Evolutionary conservation across 2,797 vertebrate genomes (phyloP).

Genomic region (Vultur gryphus): DNA sequence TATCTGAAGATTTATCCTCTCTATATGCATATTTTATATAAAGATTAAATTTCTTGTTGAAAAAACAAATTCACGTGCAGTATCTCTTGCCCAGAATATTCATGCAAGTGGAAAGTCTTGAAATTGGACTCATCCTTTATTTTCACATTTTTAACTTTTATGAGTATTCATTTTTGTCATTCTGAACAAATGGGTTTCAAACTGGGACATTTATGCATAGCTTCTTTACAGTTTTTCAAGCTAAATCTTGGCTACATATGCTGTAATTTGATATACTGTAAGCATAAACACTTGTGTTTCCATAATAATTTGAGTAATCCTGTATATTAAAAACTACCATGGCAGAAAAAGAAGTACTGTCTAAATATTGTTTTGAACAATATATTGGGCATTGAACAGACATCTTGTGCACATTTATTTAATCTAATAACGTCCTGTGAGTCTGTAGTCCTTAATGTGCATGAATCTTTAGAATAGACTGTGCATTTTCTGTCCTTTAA

Average conservation of each 20-base stretch:
- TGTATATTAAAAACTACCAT: background rate
- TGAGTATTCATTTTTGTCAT: background rate
- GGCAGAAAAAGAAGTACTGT: background rate
- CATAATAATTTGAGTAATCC: background rate
- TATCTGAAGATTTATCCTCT: background rate
- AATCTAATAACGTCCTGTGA: background rate
- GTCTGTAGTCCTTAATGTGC: background rate
- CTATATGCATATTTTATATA: background rate
- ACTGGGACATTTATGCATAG: background rate
- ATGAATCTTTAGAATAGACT: background rate
- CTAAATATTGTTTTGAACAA: background rate
- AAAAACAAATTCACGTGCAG: background rate
- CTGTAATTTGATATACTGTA: background rate
- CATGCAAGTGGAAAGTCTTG: background rate
- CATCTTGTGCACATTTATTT: background rate
- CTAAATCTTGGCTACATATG: background rate
- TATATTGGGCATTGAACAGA: background rate
- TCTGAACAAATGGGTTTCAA: background rate
- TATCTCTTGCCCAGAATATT: background rate
- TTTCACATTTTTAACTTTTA: background rate
- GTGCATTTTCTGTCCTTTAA: background rate
- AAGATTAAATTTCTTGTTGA: background rate
- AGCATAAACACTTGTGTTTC: background rate
- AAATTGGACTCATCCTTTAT: background rate
- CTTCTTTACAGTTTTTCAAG: background rate